phyloP scores from a whole-genome alignment of 2,113 vertebrate species.

The Aspiorhynchus laticeps region DNA sequence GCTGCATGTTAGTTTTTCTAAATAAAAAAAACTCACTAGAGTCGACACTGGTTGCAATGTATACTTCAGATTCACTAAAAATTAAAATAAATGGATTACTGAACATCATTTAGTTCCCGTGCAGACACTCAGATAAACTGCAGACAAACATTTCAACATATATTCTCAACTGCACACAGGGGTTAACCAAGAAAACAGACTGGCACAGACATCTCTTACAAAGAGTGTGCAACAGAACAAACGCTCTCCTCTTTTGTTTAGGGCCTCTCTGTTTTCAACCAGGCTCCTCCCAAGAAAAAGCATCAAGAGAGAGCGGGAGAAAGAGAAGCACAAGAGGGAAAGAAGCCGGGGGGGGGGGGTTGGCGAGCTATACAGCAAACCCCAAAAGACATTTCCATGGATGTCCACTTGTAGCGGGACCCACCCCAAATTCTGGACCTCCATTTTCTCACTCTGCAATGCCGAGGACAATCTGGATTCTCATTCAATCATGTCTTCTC shows the following conservation, averaged over 20 bases:
- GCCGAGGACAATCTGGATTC: conserved; percentile 61
- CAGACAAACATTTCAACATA: background rate
- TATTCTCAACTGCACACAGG: background rate
- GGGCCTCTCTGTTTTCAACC: conserved; percentile 40
- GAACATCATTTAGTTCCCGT: background rate
- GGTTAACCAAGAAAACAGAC: conserved; percentile 29
- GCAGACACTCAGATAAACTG: background rate
- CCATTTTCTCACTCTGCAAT: conserved; percentile 18
- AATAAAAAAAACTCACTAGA: too few species aligned
- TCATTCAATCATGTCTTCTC: conserved; percentile 65
- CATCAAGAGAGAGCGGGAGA: background rate
- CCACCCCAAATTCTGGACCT: conserved; percentile 18
- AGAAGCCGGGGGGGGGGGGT: background rate
- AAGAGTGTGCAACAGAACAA: conserved; percentile 33
- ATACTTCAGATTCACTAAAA: too few species aligned
- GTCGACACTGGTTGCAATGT: background rate
- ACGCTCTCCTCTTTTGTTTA: conserved; percentile 49
- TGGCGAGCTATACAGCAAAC: conserved; percentile 4
- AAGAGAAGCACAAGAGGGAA: background rate
- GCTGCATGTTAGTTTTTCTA: too few species aligned
- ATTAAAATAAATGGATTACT: background rate
- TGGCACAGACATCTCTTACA: conserved; percentile 2
- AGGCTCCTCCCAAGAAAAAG: conserved; percentile 39
- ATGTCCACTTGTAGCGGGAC: conserved; percentile 21
- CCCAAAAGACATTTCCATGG: conserved; percentile 52